Conservation (phyloP, 2,888 invertebrate genomes). For the Schizotus pectinicornis region DNA sequence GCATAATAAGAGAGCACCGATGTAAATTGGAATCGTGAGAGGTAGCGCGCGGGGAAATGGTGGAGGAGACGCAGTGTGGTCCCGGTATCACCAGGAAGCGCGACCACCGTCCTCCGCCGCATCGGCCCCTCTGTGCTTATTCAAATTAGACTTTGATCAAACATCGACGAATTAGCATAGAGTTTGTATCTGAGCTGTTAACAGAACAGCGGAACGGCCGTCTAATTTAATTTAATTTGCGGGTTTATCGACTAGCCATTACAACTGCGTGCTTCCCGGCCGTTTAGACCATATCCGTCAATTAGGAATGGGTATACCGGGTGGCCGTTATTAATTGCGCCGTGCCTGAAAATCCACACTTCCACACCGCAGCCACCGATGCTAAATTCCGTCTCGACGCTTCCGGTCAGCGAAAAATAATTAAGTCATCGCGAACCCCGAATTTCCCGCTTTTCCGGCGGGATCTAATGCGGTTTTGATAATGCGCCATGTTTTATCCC, state of each 20-base stretch:
- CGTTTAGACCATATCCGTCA: conserved; percentile 13
- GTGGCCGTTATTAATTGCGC: not conserved
- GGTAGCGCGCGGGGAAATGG: conserved; percentile 28
- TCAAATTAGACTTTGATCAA: conserved; percentile 27
- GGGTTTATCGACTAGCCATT: conserved; percentile 14
- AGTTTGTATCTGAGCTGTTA: conserved; percentile 25
- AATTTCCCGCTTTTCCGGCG: not conserved
- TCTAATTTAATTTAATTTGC: conserved; percentile 25
- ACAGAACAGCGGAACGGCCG: conserved; percentile 6
- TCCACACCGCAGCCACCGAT: not conserved
- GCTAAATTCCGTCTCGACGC: not conserved
- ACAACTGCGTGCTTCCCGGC: conserved; percentile 15
- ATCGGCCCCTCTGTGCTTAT: conserved; percentile 12
- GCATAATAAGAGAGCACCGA: conserved; percentile 42
- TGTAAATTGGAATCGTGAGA: conserved; percentile 48
- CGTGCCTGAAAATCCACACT: no score
- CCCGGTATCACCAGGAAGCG: conserved; percentile 28
- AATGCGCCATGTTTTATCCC: conserved; percentile 13
- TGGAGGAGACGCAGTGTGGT: conserved; percentile 28
- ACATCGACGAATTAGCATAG: conserved; percentile 32
- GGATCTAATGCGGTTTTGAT: conserved; percentile 22
- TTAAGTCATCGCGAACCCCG: not conserved
- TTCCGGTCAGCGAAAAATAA: not conserved
- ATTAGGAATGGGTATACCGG: conserved; percentile 1
- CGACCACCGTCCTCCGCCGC: not conserved